Evolutionary conservation across 2,113 vertebrate species (phyloP), one percentile per base, ranked within the genome.

Genomic region (Irena cyanogastra): DNA sequence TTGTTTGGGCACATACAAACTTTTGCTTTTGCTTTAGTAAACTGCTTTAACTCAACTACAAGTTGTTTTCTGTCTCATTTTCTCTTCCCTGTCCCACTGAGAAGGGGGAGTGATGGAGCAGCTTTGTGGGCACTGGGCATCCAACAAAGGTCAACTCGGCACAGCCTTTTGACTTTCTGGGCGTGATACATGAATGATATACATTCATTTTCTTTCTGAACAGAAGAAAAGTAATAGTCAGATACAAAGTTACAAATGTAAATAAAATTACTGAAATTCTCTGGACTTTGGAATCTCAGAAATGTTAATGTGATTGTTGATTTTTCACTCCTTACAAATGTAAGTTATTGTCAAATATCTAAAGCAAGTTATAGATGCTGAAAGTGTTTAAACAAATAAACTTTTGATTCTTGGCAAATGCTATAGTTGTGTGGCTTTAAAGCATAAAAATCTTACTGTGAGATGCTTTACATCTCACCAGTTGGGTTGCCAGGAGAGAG

Each of bases 341-440:
- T 68, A 87, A 89, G 52, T 89, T 88, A 75, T 60, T 95, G 66
- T 66, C 37, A 91, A 90, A 63, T 75, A 85, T 44, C 57, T 64
- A 83, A 84, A 79, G 57, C 33, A 89, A 89, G 60, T 68, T 39
- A 47, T 47, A 82, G 54, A 37, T 71, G 39, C 28, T 80, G 28
- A 21, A 60, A 86, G 20, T 49, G 21, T 90, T 94, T 79, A 76
- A 95, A 84, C 20, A 81, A 94, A 89, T 79, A 89, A 94, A 93
- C 8, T 30, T 93, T 42, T 68, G 52, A 95, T 94, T 80, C 19
- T 76, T 83, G n/a, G 31, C 21, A 87, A 93, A 89, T 79, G 23
- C 74, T 87, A 7, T 19, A 47, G 27, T 24, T 78, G 21, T 74
- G 13, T 93, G 78, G 13, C 8, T 91, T 89, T 75, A 75, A 91